Base-by-base conservation (phyloP, 2,113 vertebrate genomes). In the Daboia siamensis region DNA sequence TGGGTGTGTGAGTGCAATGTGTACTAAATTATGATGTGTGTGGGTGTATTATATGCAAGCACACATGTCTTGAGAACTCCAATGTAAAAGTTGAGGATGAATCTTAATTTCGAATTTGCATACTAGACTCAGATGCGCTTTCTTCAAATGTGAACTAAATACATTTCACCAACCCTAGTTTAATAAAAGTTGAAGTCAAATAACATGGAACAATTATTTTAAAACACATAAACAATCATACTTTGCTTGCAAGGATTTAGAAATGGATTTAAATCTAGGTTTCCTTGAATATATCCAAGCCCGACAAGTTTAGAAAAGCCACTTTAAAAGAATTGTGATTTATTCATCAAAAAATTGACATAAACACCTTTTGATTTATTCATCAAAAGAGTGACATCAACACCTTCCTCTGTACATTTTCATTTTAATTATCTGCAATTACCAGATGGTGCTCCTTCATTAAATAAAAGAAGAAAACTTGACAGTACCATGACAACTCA, bases 401-500 rank as follows among this genome's bases (percentile, higher is more conserved):
- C 21, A 51, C 46, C 48, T 90, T 7, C 17, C 84, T 51, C 85
- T 86, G 39, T 69, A 91, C 89, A 86, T 90, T 93, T 90, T 89
- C 59, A 84, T 85, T 84, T 86, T 69, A 87, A 15, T 13, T 87
- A 93, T 69, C 24, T 86, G 91, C 86, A 52, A 56, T 92, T 93
- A 95, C 90, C 95, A 94, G 90, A 95, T 93, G 93, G 92, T 93
- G 92, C 93, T 88, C 87, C 52, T 74, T 86, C 86, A 87, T 87
- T 93, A 94, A 87, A 80, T 88, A 56, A 86, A 24, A 57, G 5
- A 88, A 57, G 24, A 59, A 24, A 39, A 74, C 90, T 92, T 64
- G 13, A 21, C 3, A 56, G 91, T 96, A 48, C 96, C 95, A 96
- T 97, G 96, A 94, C 96, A 97, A 96, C 96, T 92, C 29, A 93